phyloP scores from a whole-genome alignment of 2,888 invertebrate genomes.

The Nebria salina region DNA sequence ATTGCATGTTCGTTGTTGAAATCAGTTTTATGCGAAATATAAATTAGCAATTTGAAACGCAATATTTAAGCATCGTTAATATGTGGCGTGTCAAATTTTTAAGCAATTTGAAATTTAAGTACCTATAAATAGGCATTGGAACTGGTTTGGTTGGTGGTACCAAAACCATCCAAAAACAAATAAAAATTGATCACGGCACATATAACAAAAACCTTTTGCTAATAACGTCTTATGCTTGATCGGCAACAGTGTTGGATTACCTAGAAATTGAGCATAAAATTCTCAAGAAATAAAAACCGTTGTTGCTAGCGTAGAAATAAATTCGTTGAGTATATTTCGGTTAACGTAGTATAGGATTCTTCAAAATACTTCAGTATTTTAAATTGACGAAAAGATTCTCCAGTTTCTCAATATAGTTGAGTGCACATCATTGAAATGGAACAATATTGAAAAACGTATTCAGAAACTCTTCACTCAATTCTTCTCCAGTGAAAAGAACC shows the following conservation, averaged over 20 bases:
- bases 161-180: slow-evolving; percentile 30
- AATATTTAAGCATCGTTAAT: slow-evolving; percentile 8
- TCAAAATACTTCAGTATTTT: neutral
- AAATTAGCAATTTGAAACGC: slow-evolving; percentile 11
- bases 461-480: neutral
- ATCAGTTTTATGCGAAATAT: slow-evolving; percentile 15
- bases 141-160: slow-evolving; percentile 18
- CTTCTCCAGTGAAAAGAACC: neutral
- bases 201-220: slow-evolving; percentile 10
- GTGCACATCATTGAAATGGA: neutral
- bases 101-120: slow-evolving; percentile 25
- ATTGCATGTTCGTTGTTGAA: neutral
- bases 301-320: neutral
- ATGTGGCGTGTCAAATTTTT: slow-evolving; percentile 30
- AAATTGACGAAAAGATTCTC: neutral
- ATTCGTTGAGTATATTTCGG: neutral
- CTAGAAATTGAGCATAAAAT: slow-evolving; percentile 6
- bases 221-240: slow-evolving; percentile 32
- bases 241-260: slow-evolving; percentile 18
- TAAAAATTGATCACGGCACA: slow-evolving; percentile 9
- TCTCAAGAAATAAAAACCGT: too few species aligned
- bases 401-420: neutral
- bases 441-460: neutral
- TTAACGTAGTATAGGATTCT: neutral
- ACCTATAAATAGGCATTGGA: slow-evolving; percentile 37